Evolutionary conservation across 2,888 invertebrate genomes (phyloP).

Genomic region (Pachymerium ferrugineum): DNA sequence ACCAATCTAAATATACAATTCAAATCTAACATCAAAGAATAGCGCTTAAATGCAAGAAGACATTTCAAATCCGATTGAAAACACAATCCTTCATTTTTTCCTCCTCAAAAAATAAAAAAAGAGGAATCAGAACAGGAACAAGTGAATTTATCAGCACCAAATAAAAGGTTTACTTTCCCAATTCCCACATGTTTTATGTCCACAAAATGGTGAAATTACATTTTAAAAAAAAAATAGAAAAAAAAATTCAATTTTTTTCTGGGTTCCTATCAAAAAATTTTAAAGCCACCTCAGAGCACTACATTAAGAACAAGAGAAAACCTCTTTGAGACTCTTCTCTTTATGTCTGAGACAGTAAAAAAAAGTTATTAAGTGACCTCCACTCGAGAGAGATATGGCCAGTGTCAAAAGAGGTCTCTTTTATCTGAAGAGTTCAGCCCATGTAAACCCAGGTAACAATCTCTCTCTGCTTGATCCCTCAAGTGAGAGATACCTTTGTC

Average conservation of each 20-base stretch:
- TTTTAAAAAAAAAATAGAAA: background rate
- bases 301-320: background rate
- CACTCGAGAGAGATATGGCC: background rate
- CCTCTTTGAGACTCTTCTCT: background rate
- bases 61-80: slow-evolving; percentile 5
- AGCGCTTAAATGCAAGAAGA: background rate
- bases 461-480: background rate
- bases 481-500: background rate
- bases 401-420: slow-evolving; percentile 16
- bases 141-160: background rate
- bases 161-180: background rate
- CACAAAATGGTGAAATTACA: too few species aligned
- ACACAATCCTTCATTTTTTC: background rate
- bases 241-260: background rate
- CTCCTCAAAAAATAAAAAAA: background rate
- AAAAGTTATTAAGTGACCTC: slow-evolving; percentile 18
- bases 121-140: too few species aligned
- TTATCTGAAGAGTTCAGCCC: background rate
- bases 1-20: background rate
- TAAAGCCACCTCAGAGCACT: background rate
- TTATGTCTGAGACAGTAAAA: background rate
- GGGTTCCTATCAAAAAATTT: background rate
- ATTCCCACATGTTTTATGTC: too few species aligned
- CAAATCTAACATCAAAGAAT: background rate
- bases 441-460: slow-evolving; percentile 25